Base-by-base conservation (phyloP, 2,797 vertebrate species). In the Eulemur mongoz region DNA sequence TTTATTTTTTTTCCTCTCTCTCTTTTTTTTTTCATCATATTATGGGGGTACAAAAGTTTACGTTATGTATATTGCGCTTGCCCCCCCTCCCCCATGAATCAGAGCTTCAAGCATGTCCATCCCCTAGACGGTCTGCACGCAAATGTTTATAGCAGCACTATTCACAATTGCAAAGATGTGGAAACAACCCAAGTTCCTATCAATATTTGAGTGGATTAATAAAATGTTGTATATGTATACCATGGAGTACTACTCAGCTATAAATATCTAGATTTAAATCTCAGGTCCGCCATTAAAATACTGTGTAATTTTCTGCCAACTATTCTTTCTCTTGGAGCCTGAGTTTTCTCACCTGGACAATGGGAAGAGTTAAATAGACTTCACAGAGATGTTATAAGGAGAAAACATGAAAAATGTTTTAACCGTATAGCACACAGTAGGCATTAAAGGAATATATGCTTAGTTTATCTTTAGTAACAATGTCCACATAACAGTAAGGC, bases 301-400 rank as follows among this genome's bases (percentile, higher is more conserved):
- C 10, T 67, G 23, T 82, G 22, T 61, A 0, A 30, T 89, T 88
- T 84, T 81, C 59, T 87, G 32, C 4, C 65, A 59, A 38, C 15
- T n/a, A 45, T 54, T 85, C 9, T 15, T 93, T 93, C 23, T 92
- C 1, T 59, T 52, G 61, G 27, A 38, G 32, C 43, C 61, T 59
- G 54, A 75, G 5, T 57, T 96, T 95, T 94, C 59, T 92, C 35
- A 84, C n/a, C 25, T 89, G 38, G 22, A 20, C 83, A 93, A 45
- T 22, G 43, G 4, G 6, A 11, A 82, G 18, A 79, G 2, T 94
- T 89, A 89, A 54, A 17, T 2, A 40, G 6, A 52, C 11, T 5
- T 54, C 23, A 89, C 8, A 35, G 11, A 67, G 6, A 7, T 69
- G 4, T 43, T 83, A 38, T 23, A 67, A 59, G 67, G 50, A 78